Conservation (phyloP, 2,797 vertebrate species). For the Labeo calbasu region DNA sequence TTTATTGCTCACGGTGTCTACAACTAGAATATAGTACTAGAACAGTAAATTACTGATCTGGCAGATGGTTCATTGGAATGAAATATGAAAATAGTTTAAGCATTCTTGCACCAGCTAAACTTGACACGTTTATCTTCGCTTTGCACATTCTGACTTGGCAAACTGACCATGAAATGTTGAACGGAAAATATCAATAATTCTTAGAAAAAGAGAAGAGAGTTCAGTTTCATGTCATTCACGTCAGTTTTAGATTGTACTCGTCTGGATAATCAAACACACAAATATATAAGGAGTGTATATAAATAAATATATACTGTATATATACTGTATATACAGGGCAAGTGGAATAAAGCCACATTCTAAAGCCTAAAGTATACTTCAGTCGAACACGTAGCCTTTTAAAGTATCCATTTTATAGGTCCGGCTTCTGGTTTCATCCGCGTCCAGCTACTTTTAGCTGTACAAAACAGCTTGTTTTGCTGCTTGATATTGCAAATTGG, state of each 20-base stretch:
- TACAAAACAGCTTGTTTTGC: too few species aligned
- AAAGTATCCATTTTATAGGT: too few species aligned
- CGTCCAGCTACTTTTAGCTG: too few species aligned
- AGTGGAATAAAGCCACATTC: neutral
- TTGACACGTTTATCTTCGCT: neutral
- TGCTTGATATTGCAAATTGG: too few species aligned
- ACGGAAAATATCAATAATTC: neutral
- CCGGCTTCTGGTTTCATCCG: too few species aligned
- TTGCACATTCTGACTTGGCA: neutral
- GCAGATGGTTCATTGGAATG: neutral
- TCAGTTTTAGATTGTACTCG: neutral
- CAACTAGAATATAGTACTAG: neutral
- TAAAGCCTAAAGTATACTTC: too few species aligned
- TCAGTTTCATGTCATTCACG: neutral
- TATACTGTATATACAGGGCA: neutral
- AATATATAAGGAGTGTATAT: neutral
- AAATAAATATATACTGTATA: neutral
- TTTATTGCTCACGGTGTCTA: neutral
- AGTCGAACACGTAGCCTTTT: too few species aligned
- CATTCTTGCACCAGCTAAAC: constrained; percentile 12
- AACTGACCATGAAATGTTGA: neutral
- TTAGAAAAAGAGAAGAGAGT: constrained; percentile 13
- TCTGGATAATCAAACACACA: neutral
- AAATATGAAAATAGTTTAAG: constrained; percentile 3
- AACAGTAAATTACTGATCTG: neutral